Conservation (phyloP, 2,113 vertebrate genomes). For the Apteryx owenii region DNA sequence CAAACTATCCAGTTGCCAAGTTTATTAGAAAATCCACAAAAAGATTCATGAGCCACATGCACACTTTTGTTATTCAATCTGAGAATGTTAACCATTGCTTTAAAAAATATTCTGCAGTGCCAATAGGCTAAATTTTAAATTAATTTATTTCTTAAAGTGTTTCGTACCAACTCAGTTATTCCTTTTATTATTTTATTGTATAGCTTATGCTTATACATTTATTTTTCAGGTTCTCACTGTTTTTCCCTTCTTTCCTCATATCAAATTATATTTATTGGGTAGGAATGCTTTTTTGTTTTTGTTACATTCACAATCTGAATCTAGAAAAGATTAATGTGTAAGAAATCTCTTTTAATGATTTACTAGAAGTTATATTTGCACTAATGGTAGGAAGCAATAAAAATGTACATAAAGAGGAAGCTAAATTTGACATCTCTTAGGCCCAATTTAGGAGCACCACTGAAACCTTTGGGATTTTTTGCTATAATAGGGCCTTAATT, state of each 20-base stretch:
- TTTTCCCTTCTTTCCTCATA: neutral
- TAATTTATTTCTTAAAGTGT: neutral
- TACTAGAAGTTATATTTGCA: neutral
- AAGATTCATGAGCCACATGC: neutral
- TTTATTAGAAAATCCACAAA: constrained; percentile 3
- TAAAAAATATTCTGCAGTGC: neutral
- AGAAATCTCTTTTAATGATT: constrained; percentile 1
- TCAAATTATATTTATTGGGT: neutral
- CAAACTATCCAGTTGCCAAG: neutral
- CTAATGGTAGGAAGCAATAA: constrained; percentile 35
- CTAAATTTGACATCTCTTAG: constrained; percentile 8
- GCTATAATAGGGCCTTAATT: neutral
- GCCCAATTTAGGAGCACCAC: constrained; percentile 21
- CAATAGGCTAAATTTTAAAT: neutral
- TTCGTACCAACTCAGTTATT: neutral
- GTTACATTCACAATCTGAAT: neutral
- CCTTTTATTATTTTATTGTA: neutral
- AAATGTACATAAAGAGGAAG: neutral
- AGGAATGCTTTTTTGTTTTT: neutral
- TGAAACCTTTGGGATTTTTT: constrained; percentile 30
- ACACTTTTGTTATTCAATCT: neutral
- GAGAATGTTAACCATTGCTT: neutral
- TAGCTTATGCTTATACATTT: neutral
- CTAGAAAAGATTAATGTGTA: neutral
- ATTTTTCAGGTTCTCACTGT: neutral